Percentiles rank a stretch among this genome's conserved stretches.
Evolutionary conservation across 2,888 invertebrate genomes (phyloP).

Genomic region (Tetragnatha montana): DNA sequence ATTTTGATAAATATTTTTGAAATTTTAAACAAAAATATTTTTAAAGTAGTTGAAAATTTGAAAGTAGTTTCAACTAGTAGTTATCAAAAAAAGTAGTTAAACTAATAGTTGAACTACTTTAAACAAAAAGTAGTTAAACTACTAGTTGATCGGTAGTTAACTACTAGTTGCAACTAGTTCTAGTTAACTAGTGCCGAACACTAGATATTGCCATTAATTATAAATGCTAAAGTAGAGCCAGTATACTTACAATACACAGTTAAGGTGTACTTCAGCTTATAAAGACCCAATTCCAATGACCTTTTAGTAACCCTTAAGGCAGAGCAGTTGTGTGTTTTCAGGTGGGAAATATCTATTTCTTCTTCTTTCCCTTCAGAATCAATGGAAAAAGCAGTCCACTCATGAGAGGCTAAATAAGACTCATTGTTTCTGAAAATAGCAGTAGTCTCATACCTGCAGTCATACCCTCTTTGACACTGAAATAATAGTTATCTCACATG

Average conservation of each 20-base stretch:
- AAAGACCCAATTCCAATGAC: slow-evolving; percentile 45
- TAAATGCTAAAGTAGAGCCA: not conserved
- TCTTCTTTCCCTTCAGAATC: slow-evolving; percentile 33
- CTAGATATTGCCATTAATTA: not conserved
- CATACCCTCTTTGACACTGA: slow-evolving; percentile 52
- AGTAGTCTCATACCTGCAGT: slow-evolving; percentile 60
- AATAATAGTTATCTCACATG: not conserved
- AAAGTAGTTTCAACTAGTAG: no score
- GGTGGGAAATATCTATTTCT: slow-evolving; percentile 51
- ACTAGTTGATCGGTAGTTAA: no score
- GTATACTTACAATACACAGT: slow-evolving; percentile 56
- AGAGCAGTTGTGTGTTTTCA: slow-evolving; percentile 62
- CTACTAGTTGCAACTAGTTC: no score
- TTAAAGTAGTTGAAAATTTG: no score
- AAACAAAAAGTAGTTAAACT: no score
- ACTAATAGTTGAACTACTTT: no score
- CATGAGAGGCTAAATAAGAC: slow-evolving; percentile 57
- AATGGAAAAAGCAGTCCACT: slow-evolving; percentile 43
- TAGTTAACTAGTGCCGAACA: no score
- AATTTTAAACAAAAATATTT: no score
- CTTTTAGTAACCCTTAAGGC: slow-evolving; percentile 51
- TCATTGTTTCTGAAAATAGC: slow-evolving; percentile 56
- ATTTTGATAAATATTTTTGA: no score
- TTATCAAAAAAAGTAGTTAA: no score
- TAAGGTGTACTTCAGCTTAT: slow-evolving; percentile 59